phyloP scores from a whole-genome alignment of 92 coral and sea anemone genomes.

The Parazoanthus darwini region DNA sequence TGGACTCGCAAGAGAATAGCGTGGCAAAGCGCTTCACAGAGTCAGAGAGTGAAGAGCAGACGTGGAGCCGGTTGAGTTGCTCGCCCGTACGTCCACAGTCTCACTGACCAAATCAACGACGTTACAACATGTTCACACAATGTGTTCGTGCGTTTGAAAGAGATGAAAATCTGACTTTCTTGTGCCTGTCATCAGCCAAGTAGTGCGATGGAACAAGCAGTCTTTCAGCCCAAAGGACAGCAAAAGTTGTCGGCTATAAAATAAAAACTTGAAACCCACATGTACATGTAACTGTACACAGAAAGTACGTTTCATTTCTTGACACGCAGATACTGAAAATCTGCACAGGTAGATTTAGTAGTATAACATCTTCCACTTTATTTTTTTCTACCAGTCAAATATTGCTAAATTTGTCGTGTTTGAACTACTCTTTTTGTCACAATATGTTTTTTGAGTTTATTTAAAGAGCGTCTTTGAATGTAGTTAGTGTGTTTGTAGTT shows the following conservation, averaged over 20 bases:
- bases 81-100: conserved; percentile 2
- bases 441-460: not conserved
- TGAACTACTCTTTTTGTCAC: not conserved
- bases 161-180: not conserved
- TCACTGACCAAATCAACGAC: not conserved
- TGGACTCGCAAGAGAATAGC: conserved; percentile 43
- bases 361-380: not conserved
- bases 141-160: not conserved
- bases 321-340: not conserved
- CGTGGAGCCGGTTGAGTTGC: not conserved
- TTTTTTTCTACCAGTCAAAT: not conserved
- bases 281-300: not conserved
- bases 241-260: not conserved
- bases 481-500: not conserved
- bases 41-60: not conserved
- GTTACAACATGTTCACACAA: not conserved
- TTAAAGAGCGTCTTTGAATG: conserved; percentile 6
- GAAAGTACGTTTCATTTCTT: not conserved
- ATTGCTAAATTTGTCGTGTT: not conserved
- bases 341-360: no score
- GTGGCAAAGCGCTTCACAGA: not conserved
- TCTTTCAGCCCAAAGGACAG: not conserved
- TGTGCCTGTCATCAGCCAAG: not conserved
- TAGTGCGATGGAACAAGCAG: not conserved
- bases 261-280: not conserved